phyloP scores from a whole-genome alignment of 2,797 vertebrate species.

The Poecilia picta region DNA sequence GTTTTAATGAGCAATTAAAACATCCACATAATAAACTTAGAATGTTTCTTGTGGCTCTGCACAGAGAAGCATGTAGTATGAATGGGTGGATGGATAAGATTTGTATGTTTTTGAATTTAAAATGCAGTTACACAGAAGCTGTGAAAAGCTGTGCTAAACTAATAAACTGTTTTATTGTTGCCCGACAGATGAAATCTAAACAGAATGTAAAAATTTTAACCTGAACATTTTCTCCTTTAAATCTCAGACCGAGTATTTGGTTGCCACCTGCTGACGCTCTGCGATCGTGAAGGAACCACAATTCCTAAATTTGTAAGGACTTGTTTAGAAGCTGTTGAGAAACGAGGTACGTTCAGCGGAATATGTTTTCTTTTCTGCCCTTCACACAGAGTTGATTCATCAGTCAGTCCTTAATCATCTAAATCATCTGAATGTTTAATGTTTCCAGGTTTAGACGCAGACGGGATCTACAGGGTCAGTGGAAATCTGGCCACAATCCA shows the following conservation, averaged over 20 bases:
- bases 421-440: neutral
- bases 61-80: no score
- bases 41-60: neutral
- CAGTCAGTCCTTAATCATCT: neutral
- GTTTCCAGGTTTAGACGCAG: conserved; percentile 84
- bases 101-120: neutral
- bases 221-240: neutral
- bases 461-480: conserved; percentile 92
- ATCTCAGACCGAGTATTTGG: conserved; percentile 92
- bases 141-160: neutral
- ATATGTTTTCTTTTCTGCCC: neutral
- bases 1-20: neutral
- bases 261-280: conserved; percentile 87
- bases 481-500: conserved; percentile 93
- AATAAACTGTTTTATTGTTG: neutral
- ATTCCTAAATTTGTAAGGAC: conserved; percentile 88
- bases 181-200: neutral
- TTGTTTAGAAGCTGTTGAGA: conserved; percentile 90
- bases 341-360: conserved; percentile 80
- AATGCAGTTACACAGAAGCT: neutral
- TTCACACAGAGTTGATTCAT: neutral
- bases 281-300: conserved; percentile 87
- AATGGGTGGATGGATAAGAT: neutral
- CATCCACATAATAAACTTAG: neutral
- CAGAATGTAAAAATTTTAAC: neutral